Base-by-base conservation (phyloP, 2,113 vertebrate species). In the Physeter macrocephalus region DNA sequence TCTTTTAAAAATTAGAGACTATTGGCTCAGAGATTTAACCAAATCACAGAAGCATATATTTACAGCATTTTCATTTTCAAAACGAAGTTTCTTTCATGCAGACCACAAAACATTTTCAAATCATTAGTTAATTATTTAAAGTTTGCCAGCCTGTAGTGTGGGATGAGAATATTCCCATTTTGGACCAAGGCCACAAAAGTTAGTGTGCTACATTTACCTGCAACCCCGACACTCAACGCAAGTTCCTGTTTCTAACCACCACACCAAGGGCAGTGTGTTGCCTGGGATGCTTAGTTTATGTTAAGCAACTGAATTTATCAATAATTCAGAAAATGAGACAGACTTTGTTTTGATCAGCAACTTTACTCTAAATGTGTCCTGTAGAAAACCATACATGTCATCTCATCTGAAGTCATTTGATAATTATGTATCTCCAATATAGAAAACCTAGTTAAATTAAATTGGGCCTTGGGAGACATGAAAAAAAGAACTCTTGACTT, bases 261-360 rank as follows among this genome's bases (percentile, higher is more conserved):
- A 66, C 31, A n/a, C 46, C 29, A 52, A 52, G 25, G 92, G 8
- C 20, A 54, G 31, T 5, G 12, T 69, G 78, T 66, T 75, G 71
- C 23, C 61, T 90, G n/a, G 17, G 57, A 39, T 29, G 20, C 43
- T 46, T 39, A 43, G 69, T 88, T 84, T 96, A 80, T 96, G 90
- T 94, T 92, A 94, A 96, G 93, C 43, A 85, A 46, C 13, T 54
- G 43, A 89, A 82, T 61, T 77, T 78, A 92, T 92, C 84, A 89
- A 72, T 97, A 89, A 89, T 90, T 86, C 91, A 94, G 90, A 78
- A 90, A 95, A 81, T 85, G 84, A 95, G 43, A 92, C 69, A 85
- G 83, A 66, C 61, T 43, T 77, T 59, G 80, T 94, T 94, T 94
- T 74, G 80, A 83, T 71, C 66, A 62, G 66, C 43, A 86, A 8